A percentile compares a stretch with the other conserved stretches of the same genome.
These are phyloP conservation scores for Odontomyia ornata DNA, from an alignment of 2,888 invertebrate genomes.

Conservation along the genomic window DNA sequence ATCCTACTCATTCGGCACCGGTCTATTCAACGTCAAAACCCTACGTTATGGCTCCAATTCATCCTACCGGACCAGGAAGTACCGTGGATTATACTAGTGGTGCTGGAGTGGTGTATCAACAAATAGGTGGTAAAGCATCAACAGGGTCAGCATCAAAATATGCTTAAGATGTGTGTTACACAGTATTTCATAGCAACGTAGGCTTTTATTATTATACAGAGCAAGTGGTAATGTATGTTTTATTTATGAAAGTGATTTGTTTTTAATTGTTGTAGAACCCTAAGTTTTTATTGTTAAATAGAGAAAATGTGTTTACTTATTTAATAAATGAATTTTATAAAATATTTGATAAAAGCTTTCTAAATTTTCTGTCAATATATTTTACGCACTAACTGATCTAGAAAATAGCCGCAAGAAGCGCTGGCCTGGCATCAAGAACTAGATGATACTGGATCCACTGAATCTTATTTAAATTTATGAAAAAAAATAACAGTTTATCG, in stretches of 20 bases:
- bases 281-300: not conserved
- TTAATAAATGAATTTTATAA: not conserved
- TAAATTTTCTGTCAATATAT: no score
- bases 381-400: no score
- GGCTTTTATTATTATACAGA: no score
- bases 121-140: slow-evolving; percentile 48
- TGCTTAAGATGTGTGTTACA: not conserved
- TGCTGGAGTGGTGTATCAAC: slow-evolving; percentile 59
- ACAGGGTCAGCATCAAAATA: slow-evolving; percentile 35
- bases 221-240: not conserved
- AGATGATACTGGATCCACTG: no score
- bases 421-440: no score
- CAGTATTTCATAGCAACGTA: no score
- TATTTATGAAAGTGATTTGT: slow-evolving; percentile 8
- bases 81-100: slow-evolving; percentile 58
- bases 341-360: no score
- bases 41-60: not conserved
- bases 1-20: slow-evolving; percentile 36
- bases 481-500: no score
- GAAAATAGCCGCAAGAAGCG: no score
- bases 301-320: not conserved
- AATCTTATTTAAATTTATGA: no score
- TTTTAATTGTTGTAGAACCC: not conserved
- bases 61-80: slow-evolving; percentile 10
- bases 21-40: slow-evolving; percentile 32